Conservation (phyloP, 2,797 vertebrate genomes). For the Gadopsis marmoratus region DNA sequence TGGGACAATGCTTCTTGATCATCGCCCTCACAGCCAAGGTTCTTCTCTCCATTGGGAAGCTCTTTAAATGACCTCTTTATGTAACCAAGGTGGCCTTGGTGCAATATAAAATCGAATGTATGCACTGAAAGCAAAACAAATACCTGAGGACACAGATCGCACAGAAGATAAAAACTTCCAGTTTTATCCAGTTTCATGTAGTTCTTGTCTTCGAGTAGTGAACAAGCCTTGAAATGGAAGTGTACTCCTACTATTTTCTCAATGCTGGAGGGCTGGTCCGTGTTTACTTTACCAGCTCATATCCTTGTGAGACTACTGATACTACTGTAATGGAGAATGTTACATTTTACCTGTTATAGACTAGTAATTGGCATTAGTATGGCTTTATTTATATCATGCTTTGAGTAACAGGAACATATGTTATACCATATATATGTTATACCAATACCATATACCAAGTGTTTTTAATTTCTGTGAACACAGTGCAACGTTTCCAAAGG, state of each 20-base stretch:
- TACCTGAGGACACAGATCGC: not conserved
- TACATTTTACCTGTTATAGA: conserved; percentile 22
- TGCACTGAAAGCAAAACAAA: not conserved
- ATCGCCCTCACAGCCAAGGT: conserved; percentile 59
- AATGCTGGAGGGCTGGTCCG: conserved; percentile 45
- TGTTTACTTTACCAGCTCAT: conserved; percentile 80
- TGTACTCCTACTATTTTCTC: conserved; percentile 29
- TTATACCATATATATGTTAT: too few species aligned
- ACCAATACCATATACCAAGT: not conserved
- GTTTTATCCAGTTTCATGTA: not conserved
- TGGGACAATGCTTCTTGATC: conserved; percentile 66
- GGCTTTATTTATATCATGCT: not conserved
- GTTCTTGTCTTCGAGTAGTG: conserved; percentile 7
- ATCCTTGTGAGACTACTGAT: conserved; percentile 60
- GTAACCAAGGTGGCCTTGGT: not conserved
- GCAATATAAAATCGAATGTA: not conserved
- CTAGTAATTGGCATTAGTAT: not conserved
- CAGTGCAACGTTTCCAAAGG: conserved; percentile 6
- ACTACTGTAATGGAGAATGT: conserved; percentile 17
- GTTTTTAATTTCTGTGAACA: conserved; percentile 4
- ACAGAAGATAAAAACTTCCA: not conserved
- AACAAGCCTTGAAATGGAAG: conserved; percentile 27
- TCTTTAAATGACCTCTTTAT: conserved; percentile 1
- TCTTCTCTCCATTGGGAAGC: conserved; percentile 73
- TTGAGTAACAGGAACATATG: not conserved